Conservation (phyloP, 2,888 invertebrate genomes). For the Lithophane semibrunnea region DNA sequence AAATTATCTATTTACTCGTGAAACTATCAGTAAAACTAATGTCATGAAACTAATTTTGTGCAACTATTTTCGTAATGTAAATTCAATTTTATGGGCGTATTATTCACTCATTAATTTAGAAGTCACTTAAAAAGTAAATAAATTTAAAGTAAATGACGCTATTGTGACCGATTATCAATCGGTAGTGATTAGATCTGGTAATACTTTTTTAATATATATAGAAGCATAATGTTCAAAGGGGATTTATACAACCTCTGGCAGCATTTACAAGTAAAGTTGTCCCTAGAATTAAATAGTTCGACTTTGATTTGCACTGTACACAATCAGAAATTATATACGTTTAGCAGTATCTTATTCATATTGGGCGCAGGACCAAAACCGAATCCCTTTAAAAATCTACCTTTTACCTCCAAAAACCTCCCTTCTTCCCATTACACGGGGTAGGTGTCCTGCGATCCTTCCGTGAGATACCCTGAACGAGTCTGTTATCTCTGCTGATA, state of each 20-base stretch:
- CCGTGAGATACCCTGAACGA: conserved; percentile 59
- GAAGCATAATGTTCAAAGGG: background rate
- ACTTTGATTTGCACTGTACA: background rate
- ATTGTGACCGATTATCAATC: background rate
- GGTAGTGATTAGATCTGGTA: too few relatives aligned
- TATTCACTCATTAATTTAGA: too few relatives aligned
- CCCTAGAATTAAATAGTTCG: too few relatives aligned
- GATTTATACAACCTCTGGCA: background rate
- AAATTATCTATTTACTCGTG: too few relatives aligned
- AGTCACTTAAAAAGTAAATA: background rate
- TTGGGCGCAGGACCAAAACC: background rate
- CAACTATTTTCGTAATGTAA: too few relatives aligned
- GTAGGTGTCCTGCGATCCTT: conserved; percentile 40
- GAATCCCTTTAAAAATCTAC: background rate
- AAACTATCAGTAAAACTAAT: too few relatives aligned
- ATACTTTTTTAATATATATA: background rate
- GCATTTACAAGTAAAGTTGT: background rate
- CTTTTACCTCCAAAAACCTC: background rate
- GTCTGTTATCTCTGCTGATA: conserved; percentile 66
- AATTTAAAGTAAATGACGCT: background rate
- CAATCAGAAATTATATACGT: too few relatives aligned
- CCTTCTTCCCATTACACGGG: background rate
- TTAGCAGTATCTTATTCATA: background rate
- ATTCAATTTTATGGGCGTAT: too few relatives aligned
- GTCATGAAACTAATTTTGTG: too few relatives aligned